Evolutionary conservation across 2,888 invertebrate genomes (phyloP), one percentile per base, ranked within the genome.

Genomic region (Onthophagus sagittarius): DNA sequence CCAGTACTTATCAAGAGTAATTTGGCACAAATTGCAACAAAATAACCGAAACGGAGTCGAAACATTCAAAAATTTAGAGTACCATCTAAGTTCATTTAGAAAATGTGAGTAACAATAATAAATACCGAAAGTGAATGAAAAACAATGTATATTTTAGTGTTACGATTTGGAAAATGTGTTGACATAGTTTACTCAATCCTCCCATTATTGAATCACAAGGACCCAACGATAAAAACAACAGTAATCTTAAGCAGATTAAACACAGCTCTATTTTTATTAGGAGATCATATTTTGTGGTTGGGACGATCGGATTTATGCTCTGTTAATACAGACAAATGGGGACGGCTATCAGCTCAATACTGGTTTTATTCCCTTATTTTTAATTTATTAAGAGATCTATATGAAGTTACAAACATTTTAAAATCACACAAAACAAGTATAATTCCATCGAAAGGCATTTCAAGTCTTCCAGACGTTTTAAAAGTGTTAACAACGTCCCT

Each of bases 201-300:
- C 71, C 90, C 90, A 72, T 88, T 91, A 11, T 88, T 94, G 75
- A 90, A 93, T 76, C 89, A 95, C 82, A 90, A 91, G 32, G 92
- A 96, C 82, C 82, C 90, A 13, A 87, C 90, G 2, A 85, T 96
- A 15, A 89, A 93, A 77, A 83, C 92, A 7, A 92, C 93, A 32
- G 84, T 95, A 53, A 94, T 94, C 0, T 82, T 95, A 71, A 93
- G 95, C 75, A 94, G 94, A 86, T 87, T 97, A 71, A 89, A 93
- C 31, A 92, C 93, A 83, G 90, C 94, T 0, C 83, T 95, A 31
- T 97, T 91, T 81, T 87, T 97, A 1, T 86, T 96, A 69, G 91
- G 94, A 11, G 97, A 97, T 83, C 96, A 97, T 82, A 88, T 96
- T 39, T 89, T 96, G 39, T 97, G 96, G 94, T 85, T 96, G 1